Evolutionary conservation across 2,797 vertebrate species (phyloP).

Genomic region (Gobio occitaniae): DNA sequence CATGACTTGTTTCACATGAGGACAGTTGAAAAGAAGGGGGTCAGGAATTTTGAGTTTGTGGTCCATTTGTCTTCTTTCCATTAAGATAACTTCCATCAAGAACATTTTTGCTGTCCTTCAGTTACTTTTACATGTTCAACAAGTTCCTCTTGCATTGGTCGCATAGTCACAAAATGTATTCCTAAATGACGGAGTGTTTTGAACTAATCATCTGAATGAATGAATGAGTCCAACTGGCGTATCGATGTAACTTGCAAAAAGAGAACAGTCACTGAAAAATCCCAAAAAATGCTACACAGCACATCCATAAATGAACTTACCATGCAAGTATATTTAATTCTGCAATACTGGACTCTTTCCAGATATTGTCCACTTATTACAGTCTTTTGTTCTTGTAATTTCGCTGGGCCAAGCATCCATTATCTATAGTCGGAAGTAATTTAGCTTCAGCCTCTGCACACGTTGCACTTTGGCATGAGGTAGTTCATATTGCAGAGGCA

Average conservation of each 20-base stretch:
- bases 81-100: background rate
- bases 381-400: constrained; percentile 54
- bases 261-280: constrained; percentile 18
- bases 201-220: background rate
- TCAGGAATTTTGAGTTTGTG: background rate
- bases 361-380: constrained; percentile 59
- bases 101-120: background rate
- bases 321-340: constrained; percentile 24
- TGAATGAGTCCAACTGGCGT: background rate
- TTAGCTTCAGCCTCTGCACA: constrained; percentile 64
- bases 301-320: constrained; percentile 48
- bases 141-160: background rate
- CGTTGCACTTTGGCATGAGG: constrained; percentile 67
- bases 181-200: background rate
- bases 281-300: background rate
- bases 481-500: constrained; percentile 70
- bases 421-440: constrained; percentile 63
- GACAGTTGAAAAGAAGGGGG: background rate
- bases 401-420: constrained; percentile 64
- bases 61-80: background rate
- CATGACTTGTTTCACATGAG: background rate
- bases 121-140: background rate
- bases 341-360: constrained; percentile 50
- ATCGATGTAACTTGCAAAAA: background rate
- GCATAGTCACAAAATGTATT: background rate